Evolutionary conservation across 2,888 invertebrate species (phyloP).

Genomic region (Cenopis cana): DNA sequence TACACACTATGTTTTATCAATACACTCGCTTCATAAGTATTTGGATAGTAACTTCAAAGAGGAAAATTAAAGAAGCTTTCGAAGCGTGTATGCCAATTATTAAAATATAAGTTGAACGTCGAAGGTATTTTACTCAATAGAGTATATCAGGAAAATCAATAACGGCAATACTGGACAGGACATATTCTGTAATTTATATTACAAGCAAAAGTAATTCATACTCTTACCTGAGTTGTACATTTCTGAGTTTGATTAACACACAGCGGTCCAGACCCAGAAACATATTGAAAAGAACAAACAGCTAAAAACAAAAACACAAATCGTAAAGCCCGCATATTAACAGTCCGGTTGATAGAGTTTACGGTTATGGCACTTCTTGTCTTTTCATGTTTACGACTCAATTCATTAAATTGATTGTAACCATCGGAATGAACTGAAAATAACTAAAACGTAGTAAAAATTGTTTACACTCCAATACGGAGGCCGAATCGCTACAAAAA

Average conservation of each 20-base stretch:
- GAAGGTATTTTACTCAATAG: background rate
- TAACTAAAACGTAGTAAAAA: slow-evolving; percentile 49
- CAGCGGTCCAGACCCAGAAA: slow-evolving; percentile 59
- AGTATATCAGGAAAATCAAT: slow-evolving; percentile 36
- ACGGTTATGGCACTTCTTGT: slow-evolving; percentile 38
- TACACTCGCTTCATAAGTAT: no score
- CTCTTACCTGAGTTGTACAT: slow-evolving; percentile 72
- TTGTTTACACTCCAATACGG: slow-evolving; percentile 43
- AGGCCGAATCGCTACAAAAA: slow-evolving; percentile 46
- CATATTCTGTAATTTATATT: slow-evolving; percentile 2
- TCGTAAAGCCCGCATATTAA: slow-evolving; percentile 59
- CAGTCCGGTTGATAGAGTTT: slow-evolving; percentile 12
- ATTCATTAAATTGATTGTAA: slow-evolving; percentile 42
- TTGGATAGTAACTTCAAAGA: background rate
- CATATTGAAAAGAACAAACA: slow-evolving; percentile 61
- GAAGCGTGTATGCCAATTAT: background rate
- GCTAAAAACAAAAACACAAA: slow-evolving; percentile 59
- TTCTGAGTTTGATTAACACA: slow-evolving; percentile 65
- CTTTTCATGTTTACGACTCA: slow-evolving; percentile 45
- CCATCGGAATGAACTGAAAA: slow-evolving; percentile 43
- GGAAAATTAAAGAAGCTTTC: slow-evolving; percentile 3
- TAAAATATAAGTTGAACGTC: background rate
- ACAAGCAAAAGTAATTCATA: background rate
- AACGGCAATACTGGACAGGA: background rate
- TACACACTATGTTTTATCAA: background rate